Percentiles rank a stretch among this genome's conserved stretches.
phyloP scores from a whole-genome alignment of 2,113 vertebrate species.

The Willisornis vidua region DNA sequence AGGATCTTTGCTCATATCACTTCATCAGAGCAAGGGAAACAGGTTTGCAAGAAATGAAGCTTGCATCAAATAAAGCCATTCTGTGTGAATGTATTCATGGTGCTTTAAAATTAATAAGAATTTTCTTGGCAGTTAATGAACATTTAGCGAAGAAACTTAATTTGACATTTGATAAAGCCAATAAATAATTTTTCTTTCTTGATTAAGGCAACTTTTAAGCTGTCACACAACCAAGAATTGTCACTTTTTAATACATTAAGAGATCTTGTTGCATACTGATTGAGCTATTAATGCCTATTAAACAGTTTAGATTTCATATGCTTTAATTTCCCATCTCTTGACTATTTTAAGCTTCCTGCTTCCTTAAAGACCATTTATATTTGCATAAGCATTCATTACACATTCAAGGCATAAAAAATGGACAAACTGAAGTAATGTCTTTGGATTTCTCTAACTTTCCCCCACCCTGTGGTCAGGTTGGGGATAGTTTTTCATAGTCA shows the following conservation, averaged over 20 bases:
- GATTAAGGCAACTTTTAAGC: slow-evolving; percentile 31
- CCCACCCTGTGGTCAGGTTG: background rate
- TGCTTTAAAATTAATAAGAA: background rate
- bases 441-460: background rate
- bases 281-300: slow-evolving; percentile 35
- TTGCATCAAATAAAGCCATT: background rate
- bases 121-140: slow-evolving; percentile 22
- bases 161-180: slow-evolving; percentile 26
- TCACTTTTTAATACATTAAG: background rate
- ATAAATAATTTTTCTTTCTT: slow-evolving; percentile 24
- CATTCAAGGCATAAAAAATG: background rate
- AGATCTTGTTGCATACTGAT: background rate
- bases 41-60: background rate
- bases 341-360: background rate
- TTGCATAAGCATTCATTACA: background rate
- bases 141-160: slow-evolving; percentile 9
- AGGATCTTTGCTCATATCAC: background rate
- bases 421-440: background rate
- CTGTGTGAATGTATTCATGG: background rate
- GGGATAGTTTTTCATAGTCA: background rate
- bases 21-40: background rate
- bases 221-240: background rate
- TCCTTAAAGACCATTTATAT: background rate
- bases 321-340: background rate
- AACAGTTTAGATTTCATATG: background rate